Percentiles rank a stretch among this genome's conserved stretches.
phyloP scores from a whole-genome alignment of 2,888 invertebrate species.

The Tachina grossa region DNA sequence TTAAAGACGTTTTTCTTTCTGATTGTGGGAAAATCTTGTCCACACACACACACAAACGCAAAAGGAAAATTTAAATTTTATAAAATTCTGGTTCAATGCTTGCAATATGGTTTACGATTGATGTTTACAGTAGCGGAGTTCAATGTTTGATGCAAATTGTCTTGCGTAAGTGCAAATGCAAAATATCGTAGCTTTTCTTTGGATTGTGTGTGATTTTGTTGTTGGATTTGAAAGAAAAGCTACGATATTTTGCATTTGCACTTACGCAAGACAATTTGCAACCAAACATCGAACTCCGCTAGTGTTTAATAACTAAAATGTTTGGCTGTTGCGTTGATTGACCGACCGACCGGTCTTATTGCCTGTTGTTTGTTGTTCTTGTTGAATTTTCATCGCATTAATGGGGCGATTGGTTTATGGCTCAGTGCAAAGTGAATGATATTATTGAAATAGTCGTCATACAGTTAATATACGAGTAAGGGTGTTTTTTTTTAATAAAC shows the following conservation, averaged over 20 bases:
- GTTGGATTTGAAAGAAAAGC: too few relatives aligned
- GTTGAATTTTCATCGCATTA: conserved; percentile 3
- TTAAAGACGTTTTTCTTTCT: neutral
- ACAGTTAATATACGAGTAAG: neutral
- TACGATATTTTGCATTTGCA: too few relatives aligned
- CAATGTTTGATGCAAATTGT: too few relatives aligned
- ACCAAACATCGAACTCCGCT: too few relatives aligned
- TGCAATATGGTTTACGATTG: conserved; percentile 52
- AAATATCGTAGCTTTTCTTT: too few relatives aligned
- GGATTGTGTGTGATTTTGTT: too few relatives aligned
- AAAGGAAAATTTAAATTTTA: neutral
- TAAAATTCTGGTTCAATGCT: neutral
- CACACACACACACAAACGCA: neutral
- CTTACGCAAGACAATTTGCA: too few relatives aligned
- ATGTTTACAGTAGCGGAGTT: too few relatives aligned
- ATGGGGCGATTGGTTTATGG: conserved; percentile 3
- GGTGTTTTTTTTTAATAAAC: conserved; percentile 13
- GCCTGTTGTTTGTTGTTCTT: conserved; percentile 1
- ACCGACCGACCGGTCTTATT: neutral
- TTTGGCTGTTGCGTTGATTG: conserved; percentile 14
- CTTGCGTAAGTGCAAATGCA: too few relatives aligned
- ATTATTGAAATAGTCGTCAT: conserved; percentile 16
- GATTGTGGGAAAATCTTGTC: neutral
- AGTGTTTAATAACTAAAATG: conserved; percentile 32
- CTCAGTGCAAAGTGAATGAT: neutral